Evolutionary conservation across 2,797 vertebrate genomes (phyloP).

Genomic region (Scolopax bukidnonensis): DNA sequence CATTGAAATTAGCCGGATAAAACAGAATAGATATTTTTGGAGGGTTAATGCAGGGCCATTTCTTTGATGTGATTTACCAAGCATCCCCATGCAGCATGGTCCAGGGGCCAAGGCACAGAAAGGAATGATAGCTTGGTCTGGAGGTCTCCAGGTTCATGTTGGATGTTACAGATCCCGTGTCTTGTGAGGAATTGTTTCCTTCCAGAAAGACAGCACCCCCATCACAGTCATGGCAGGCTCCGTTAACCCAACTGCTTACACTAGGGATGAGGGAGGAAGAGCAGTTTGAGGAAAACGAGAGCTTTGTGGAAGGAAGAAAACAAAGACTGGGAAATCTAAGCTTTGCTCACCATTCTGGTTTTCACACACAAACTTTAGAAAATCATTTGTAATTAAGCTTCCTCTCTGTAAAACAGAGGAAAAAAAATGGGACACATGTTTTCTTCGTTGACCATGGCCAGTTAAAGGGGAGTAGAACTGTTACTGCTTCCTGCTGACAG

Average conservation of each 20-base stretch:
- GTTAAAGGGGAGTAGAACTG: background rate
- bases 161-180: background rate
- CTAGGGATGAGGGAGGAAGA: background rate
- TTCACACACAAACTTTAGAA: background rate
- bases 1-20: background rate
- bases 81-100: rapidly evolving
- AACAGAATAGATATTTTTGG: background rate
- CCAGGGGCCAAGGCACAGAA: rapidly evolving
- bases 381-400: background rate
- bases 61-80: background rate
- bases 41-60: background rate
- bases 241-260: background rate
- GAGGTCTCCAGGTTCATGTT: background rate
- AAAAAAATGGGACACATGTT: background rate
- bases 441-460: background rate
- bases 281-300: background rate
- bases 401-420: background rate
- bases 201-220: background rate
- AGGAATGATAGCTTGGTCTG: background rate
- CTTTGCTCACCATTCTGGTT: background rate
- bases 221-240: background rate
- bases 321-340: background rate
- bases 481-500: background rate
- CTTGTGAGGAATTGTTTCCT: background rate
- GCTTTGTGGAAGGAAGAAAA: background rate